These are phyloP conservation scores for Rhinoptilus africanus DNA, from an alignment of 2,113 vertebrate species.

Conservation along the genomic window DNA sequence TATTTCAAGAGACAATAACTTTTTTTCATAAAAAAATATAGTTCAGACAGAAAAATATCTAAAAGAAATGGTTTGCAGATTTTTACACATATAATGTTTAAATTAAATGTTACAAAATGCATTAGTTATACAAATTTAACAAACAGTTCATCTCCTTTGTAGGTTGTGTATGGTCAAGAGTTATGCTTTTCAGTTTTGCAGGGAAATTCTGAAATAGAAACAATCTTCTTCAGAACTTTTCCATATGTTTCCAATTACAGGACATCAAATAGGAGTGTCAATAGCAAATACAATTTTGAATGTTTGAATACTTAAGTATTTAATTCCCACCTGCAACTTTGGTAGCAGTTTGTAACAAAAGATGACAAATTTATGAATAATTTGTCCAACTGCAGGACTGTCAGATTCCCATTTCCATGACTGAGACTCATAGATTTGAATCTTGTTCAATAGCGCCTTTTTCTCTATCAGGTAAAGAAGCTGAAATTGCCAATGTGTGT, in stretches of 20 bases:
- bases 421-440: not conserved
- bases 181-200: not conserved
- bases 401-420: not conserved
- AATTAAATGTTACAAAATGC: not conserved
- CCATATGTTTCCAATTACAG: not conserved
- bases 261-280: not conserved
- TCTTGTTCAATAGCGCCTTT: not conserved
- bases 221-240: not conserved
- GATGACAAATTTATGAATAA: not conserved
- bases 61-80: not conserved
- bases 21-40: not conserved
- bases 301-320: not conserved
- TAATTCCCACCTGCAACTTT: not conserved
- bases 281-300: not conserved
- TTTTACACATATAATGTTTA: not conserved
- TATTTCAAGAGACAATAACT: not conserved
- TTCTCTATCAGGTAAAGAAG: not conserved
- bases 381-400: not conserved
- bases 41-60: not conserved
- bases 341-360: fast-evolving
- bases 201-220: not conserved
- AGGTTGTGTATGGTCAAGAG: not conserved
- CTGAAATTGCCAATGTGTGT: not conserved
- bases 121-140: not conserved
- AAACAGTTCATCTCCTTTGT: not conserved